Base-by-base conservation (phyloP, 2,797 vertebrate genomes). In the Sebastes matsubarae region DNA sequence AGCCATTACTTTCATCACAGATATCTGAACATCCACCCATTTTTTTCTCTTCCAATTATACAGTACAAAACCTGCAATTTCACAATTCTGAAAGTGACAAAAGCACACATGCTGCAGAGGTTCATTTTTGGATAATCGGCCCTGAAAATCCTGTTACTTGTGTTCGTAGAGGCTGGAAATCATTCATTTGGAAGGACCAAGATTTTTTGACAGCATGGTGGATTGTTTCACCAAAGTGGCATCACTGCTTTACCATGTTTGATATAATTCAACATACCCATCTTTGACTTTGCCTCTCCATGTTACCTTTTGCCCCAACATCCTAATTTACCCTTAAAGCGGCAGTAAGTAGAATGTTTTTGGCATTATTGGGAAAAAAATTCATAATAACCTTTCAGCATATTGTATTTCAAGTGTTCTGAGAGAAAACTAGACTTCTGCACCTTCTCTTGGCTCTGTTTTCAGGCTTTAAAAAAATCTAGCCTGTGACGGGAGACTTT, bases 131-230 rank as follows among this genome's bases (percentile, higher is more conserved):
- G 61, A 61, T 42, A 72, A 67, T 61, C 68, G 68, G 34, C 32
- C 16, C 18, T 46, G 10, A 67, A 73, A 75, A 80, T 24, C 61
- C 42, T 64, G 36, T 70, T 64, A 64, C 5, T n/a, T 14, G 10
- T 79, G 25, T 58, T 68, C 3, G 6, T 42, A 5, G 20, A 24
- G 22, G 20, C 22, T 61, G 20, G 6, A 73, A 80, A 74, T 25
- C 18, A 55, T 67, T 75, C 29, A 75, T 59, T 69, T 64, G 32
- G 61, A 76, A 83, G 52, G 79, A 68, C 30, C 34, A 11, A 77
- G 50, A 74, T 73, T 72, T 72, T 34, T 42, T 75, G 12, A 78
- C 20, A 69, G 22, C 59, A 54, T 30, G 27, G 24, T 13, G 14
- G 42, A 83, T 38, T 75, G 5, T 20, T 60, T 68, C 13, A 72